These are phyloP conservation scores for Temnothorax nylanderi DNA, from an alignment of 1,140 invertebrate genomes.

Conservation along the genomic window DNA sequence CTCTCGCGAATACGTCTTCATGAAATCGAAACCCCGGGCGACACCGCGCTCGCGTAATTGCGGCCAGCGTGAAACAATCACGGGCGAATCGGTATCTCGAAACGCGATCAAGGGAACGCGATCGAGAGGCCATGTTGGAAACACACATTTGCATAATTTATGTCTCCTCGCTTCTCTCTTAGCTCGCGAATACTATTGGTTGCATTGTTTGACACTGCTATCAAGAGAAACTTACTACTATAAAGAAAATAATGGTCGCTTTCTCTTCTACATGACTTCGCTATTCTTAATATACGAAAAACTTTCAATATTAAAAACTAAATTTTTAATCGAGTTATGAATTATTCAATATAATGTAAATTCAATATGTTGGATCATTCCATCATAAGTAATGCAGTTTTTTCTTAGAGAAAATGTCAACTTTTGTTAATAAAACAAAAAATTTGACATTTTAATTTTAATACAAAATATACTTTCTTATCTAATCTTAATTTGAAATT, in stretches of 20 bases:
- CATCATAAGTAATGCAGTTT: too few species aligned
- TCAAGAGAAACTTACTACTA: constrained; percentile 22
- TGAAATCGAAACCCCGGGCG: constrained; percentile 73
- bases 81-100: constrained; percentile 51
- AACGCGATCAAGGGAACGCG: constrained; percentile 33
- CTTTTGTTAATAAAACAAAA: too few species aligned
- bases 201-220: not conserved
- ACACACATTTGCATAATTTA: constrained; percentile 52
- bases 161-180: constrained; percentile 18
- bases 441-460: too few species aligned
- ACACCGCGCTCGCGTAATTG: constrained; percentile 64
- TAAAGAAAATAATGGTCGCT: not conserved
- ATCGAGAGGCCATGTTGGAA: constrained; percentile 31
- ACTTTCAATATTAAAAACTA: not conserved
- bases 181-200: not conserved
- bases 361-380: too few species aligned
- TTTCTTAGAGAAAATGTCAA: too few species aligned
- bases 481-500: too few species aligned
- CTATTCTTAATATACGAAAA: too few species aligned
- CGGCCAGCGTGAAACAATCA: constrained; percentile 67
- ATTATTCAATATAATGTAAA: not conserved
- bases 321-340: not conserved
- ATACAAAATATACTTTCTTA: too few species aligned
- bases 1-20: constrained; percentile 79
- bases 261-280: not conserved